Base-by-base conservation (phyloP, 2,797 vertebrate genomes). In the Sciaenops ocellatus region DNA sequence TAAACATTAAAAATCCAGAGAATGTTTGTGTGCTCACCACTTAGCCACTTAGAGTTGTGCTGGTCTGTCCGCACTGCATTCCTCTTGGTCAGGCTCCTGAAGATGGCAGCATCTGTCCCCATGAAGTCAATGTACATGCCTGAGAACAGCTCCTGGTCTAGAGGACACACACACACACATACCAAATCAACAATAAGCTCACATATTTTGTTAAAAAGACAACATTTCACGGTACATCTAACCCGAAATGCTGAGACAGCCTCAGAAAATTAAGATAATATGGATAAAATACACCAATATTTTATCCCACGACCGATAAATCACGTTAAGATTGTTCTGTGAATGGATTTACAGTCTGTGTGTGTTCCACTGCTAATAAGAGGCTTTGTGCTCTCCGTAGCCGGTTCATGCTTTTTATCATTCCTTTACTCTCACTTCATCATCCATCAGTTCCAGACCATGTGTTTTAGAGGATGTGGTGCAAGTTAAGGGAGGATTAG, bases 81-180 rank as follows among this genome's bases (percentile, higher is more conserved):
- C 73, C 97, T 96, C 86, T 85, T 96, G 67, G 98, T 99, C 86
- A 99, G 95, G 87, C 98, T 99, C 90, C 98, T 96, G 91, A 99
- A 99, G 95, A 99, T 98, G 84, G 98, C 98, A 0, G 98, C 97
- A 82, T 99, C 98, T 0, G 98, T 99, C 78, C 98, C 98, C 98
- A 99, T 99, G 94, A 99, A 99, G 95, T 99, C 98, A 63, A 99
- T 99, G 87, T 98, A 99, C 97, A 99, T 97, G 82, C 97, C 98
- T 6, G 98, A 99, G 94, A 99, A 99, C 52, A 99, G 95, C 88
- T 99, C 98, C 93, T 99, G 97, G 90, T 99, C 98, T 99, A 65
- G 1, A 88, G 22, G 11, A 59, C 77, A 20, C 42, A 79, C 41
- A 48, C 67, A 67, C 50, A 62, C 63, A 76, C 50, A 47, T 24